Conservation (phyloP, 1,140 invertebrate species). For the Harpegnathos saltator region DNA sequence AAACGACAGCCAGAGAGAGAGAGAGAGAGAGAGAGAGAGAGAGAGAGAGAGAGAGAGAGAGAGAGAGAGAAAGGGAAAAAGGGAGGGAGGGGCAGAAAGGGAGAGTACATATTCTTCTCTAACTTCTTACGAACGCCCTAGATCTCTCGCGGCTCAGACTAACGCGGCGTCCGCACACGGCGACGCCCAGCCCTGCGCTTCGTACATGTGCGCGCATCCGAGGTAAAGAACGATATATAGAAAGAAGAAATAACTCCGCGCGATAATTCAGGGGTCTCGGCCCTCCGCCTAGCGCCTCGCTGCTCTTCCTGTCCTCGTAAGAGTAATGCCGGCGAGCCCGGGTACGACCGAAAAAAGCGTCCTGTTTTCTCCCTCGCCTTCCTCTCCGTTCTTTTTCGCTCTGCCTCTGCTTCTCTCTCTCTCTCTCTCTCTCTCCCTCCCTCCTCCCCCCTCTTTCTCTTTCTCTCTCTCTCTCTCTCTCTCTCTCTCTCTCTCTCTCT, state of each 20-base stretch:
- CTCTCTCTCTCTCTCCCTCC: slow-evolving; percentile 22
- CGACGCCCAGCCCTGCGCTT: slow-evolving; percentile 28
- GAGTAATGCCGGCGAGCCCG: slow-evolving; percentile 37
- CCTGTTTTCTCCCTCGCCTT: slow-evolving; percentile 47
- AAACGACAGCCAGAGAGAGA: no score
- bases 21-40: no score
- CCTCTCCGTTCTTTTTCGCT: background rate
- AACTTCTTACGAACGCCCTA: background rate
- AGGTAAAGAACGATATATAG: slow-evolving; percentile 55
- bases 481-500: background rate
- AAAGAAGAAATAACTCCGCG: slow-evolving; percentile 72
- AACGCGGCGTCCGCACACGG: background rate
- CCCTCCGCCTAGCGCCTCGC: slow-evolving; percentile 50
- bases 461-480: background rate
- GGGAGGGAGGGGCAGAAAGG: no score
- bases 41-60: no score
- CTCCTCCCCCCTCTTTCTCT: slow-evolving; percentile 22
- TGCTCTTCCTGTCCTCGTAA: slow-evolving; percentile 58
- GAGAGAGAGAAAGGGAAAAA: no score
- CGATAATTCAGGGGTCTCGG: slow-evolving; percentile 74
- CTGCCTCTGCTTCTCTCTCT: slow-evolving; percentile 5
- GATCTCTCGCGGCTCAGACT: slow-evolving; percentile 6
- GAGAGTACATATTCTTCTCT: background rate
- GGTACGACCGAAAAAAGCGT: slow-evolving; percentile 36
- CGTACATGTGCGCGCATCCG: slow-evolving; percentile 2